These are phyloP conservation scores for Chelon auratus DNA, from an alignment of 2,797 vertebrate genomes.

Conservation along the genomic window DNA sequence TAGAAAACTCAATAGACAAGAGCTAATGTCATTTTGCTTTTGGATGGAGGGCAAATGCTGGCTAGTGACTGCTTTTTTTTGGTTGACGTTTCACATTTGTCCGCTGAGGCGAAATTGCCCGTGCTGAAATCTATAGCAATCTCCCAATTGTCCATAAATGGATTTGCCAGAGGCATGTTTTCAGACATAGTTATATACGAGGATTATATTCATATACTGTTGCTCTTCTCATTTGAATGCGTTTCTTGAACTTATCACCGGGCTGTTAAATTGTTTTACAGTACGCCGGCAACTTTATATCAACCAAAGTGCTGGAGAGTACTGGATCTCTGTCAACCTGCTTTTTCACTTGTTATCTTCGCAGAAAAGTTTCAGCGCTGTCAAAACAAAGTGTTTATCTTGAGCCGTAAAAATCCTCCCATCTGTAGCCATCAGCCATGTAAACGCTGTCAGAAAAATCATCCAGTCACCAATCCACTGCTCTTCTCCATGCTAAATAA, in stretches of 20 bases:
- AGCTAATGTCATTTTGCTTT: conserved; percentile 82
- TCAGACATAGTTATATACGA: conserved; percentile 21
- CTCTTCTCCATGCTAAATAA: conserved; percentile 81
- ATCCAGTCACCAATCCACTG: conserved; percentile 69
- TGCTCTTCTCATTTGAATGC: conserved; percentile 2
- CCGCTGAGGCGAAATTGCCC: conserved; percentile 66
- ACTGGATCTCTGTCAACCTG: not conserved
- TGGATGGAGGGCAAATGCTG: conserved; percentile 75
- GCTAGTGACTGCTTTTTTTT: conserved; percentile 49
- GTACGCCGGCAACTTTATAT: not conserved
- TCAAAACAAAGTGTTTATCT: conserved; percentile 61
- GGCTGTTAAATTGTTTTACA: conserved; percentile 6
- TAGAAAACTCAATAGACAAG: conserved; percentile 86
- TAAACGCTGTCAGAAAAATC: conserved; percentile 82
- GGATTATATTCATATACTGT: conserved; percentile 2
- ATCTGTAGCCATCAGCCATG: conserved; percentile 72
- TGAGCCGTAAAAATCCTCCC: conserved; percentile 52
- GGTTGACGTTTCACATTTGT: conserved; percentile 77
- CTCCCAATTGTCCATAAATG: conserved; percentile 78
- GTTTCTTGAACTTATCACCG: not conserved
- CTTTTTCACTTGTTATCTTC: not conserved
- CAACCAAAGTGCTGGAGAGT: not conserved
- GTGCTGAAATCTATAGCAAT: conserved; percentile 80
- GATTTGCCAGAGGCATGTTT: conserved; percentile 69
- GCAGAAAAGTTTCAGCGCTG: conserved; percentile 27